Evolutionary conservation across 2,113 vertebrate species (phyloP).

Genomic region (Panthera leo): DNA sequence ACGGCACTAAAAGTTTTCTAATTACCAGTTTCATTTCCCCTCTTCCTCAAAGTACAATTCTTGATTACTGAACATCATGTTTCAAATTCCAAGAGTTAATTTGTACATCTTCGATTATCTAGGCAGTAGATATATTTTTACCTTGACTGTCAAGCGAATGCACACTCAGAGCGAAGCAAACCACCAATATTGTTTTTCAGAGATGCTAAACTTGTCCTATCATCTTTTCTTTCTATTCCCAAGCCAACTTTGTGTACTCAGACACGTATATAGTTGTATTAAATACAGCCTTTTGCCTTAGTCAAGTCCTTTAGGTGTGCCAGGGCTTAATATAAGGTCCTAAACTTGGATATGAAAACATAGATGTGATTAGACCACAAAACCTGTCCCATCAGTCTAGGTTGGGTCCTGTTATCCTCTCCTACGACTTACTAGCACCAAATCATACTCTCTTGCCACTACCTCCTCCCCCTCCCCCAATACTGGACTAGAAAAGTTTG

Average conservation of each 20-base stretch:
- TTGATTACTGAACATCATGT: neutral
- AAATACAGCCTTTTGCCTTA: neutral
- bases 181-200: neutral
- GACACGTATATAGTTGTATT: neutral
- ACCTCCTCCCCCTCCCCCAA: neutral
- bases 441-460: neutral
- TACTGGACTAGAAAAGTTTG: slow-evolving; percentile 33
- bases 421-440: neutral
- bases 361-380: neutral
- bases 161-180: neutral
- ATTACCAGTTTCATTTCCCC: neutral
- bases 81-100: neutral
- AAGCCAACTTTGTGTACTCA: neutral
- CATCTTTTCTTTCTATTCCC: neutral
- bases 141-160: neutral
- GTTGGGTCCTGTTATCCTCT: neutral
- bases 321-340: neutral
- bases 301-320: neutral
- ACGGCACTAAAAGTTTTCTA: neutral
- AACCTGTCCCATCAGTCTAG: neutral
- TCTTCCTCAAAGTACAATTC: neutral
- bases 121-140: neutral
- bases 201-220: neutral
- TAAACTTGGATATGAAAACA: neutral
- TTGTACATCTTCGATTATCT: neutral